Percentiles rank a stretch among this genome's conserved stretches.
These are phyloP conservation scores for Steromphala cineraria DNA, from an alignment of 2,888 invertebrate genomes.

Conservation along the genomic window DNA sequence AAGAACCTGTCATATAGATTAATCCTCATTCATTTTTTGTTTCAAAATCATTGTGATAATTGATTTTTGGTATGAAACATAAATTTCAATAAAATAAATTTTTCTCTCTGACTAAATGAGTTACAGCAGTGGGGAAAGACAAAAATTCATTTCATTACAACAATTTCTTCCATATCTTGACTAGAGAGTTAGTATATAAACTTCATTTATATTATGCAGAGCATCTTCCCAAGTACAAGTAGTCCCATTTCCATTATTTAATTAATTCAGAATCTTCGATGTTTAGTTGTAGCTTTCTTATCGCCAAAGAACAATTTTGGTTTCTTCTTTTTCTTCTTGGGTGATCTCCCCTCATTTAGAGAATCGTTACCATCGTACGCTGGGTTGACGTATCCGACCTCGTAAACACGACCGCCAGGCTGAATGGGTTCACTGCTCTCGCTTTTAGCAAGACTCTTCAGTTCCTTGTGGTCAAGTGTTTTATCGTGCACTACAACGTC, in stretches of 20 bases:
- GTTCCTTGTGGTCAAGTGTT: neutral
- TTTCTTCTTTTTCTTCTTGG: slow-evolving; percentile 22
- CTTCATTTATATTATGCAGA: too few relatives aligned
- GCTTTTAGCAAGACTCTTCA: neutral
- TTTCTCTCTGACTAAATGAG: too few relatives aligned
- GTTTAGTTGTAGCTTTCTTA: neutral
- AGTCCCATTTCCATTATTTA: too few relatives aligned
- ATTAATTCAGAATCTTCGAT: neutral
- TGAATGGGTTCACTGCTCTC: neutral
- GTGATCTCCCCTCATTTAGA: neutral
- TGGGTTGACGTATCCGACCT: slow-evolving; percentile 20
- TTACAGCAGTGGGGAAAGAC: too few relatives aligned
- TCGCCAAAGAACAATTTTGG: neutral
- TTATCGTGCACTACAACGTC: neutral
- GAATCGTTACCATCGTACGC: slow-evolving; percentile 21
- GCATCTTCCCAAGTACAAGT: too few relatives aligned
- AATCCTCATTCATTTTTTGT: too few relatives aligned
- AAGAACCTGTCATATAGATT: too few relatives aligned
- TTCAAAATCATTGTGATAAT: too few relatives aligned
- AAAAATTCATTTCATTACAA: too few relatives aligned
- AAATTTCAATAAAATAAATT: neutral
- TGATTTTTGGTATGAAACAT: neutral
- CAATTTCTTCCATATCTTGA: too few relatives aligned
- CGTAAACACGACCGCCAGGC: neutral
- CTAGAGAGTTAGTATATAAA: too few relatives aligned